phyloP scores from a whole-genome alignment of 2,888 invertebrate species.

The Oasisia sp. region DNA sequence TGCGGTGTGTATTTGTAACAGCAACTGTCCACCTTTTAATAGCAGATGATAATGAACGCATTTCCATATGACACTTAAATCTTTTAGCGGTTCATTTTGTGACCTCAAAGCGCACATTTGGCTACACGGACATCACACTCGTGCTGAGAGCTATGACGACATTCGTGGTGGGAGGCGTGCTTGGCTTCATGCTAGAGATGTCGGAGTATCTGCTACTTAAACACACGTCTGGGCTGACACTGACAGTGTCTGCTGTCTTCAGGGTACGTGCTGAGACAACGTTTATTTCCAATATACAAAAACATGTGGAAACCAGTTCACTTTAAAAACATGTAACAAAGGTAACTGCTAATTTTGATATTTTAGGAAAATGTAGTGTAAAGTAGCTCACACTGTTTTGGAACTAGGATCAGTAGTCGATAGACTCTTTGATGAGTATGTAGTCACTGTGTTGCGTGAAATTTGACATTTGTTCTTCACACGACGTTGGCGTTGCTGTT shows the following conservation, averaged over 20 bases:
- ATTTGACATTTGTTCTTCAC: too few species aligned
- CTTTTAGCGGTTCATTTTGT: constrained; percentile 67
- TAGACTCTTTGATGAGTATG: too few species aligned
- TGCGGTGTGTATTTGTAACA: too few species aligned
- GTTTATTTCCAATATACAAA: too few species aligned
- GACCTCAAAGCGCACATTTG: constrained; percentile 68
- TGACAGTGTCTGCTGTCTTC: constrained; percentile 94
- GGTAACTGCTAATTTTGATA: too few species aligned
- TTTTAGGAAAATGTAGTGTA: too few species aligned
- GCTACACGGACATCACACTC: constrained; percentile 63
- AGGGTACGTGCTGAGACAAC: constrained; percentile 75
- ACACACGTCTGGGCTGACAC: constrained; percentile 93
- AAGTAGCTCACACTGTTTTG: too few species aligned
- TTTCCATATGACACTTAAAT: constrained; percentile 38
- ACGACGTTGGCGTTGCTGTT: too few species aligned
- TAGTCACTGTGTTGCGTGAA: too few species aligned
- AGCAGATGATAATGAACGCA: neutral
- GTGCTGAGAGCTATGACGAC: constrained; percentile 63
- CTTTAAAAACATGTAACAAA: too few species aligned
- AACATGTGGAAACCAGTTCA: too few species aligned
- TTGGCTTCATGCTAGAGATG: constrained; percentile 72
- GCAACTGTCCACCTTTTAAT: neutral
- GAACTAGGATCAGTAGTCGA: too few species aligned
- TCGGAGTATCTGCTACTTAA: constrained; percentile 93
- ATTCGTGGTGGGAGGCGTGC: constrained; percentile 56